Evolutionary conservation across 2,888 invertebrate genomes (phyloP).

Genomic region (Diadromus collaris): DNA sequence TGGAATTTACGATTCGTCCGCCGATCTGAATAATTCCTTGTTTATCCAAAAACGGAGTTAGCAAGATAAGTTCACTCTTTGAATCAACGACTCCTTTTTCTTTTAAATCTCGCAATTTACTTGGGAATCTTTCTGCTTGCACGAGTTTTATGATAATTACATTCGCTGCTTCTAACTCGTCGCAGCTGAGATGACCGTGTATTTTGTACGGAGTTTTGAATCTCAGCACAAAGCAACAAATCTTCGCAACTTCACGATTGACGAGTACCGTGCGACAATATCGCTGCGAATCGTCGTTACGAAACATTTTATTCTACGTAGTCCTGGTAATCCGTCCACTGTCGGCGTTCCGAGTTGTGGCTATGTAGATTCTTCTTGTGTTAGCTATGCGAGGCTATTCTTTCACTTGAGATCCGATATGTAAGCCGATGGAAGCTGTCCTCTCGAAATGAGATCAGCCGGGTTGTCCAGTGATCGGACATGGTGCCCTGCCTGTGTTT

Average conservation of each 20-base stretch:
- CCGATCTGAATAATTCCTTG: not conserved
- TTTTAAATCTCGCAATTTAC: not conserved
- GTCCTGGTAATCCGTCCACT: no score
- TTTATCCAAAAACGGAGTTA: conserved; percentile 20
- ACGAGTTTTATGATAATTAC: not conserved
- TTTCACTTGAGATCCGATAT: no score
- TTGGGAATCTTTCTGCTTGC: not conserved
- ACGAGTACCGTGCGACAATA: conserved; percentile 7
- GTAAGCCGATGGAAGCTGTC: not conserved
- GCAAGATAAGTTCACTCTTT: conserved; percentile 5
- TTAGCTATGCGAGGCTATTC: no score
- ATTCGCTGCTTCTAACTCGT: not conserved
- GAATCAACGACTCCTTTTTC: conserved; percentile 30
- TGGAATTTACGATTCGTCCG: not conserved
- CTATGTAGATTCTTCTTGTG: no score
- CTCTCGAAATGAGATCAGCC: conserved; percentile 18
- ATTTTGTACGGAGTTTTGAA: conserved; percentile 27
- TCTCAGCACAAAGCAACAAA: conserved; percentile 44
- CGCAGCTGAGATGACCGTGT: not conserved
- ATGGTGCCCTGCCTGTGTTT: conserved; percentile 22
- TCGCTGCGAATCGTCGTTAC: not conserved
- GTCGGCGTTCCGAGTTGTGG: no score
- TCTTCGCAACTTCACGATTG: conserved; percentile 1
- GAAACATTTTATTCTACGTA: not conserved
- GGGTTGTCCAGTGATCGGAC: conserved; percentile 9